Evolutionary conservation across 2,797 vertebrate species (phyloP).

Genomic region (Xiphorhynchus erythropygius): DNA sequence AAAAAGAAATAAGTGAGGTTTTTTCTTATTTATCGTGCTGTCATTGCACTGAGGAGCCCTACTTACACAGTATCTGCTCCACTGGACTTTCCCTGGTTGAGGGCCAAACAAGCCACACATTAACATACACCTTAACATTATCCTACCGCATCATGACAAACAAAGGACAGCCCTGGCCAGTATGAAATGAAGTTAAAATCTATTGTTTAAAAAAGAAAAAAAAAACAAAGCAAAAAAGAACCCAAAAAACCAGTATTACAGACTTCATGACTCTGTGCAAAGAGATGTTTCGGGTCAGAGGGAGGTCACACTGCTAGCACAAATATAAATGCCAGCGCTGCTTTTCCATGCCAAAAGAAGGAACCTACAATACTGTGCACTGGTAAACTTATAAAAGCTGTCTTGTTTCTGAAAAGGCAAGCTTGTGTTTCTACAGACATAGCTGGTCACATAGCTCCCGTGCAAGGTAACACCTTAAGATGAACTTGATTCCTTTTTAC

Average conservation of each 20-base stretch:
- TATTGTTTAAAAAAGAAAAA: not conserved
- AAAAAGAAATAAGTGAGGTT: not conserved
- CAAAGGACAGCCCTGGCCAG: not conserved
- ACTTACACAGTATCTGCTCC: not conserved
- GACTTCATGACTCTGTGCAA: not conserved
- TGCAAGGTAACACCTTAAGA: not conserved
- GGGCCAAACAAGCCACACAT: not conserved
- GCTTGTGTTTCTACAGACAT: not conserved
- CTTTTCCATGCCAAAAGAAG: not conserved
- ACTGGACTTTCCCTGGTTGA: not conserved
- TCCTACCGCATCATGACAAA: not conserved
- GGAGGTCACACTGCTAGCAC: not conserved
- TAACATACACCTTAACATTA: not conserved
- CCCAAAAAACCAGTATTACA: not conserved
- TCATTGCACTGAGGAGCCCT: not conserved
- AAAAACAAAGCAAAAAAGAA: not conserved
- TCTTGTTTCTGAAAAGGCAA: not conserved
- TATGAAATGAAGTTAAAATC: not conserved
- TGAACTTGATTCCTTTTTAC: not conserved
- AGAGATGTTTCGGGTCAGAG: not conserved
- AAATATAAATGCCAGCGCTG: not conserved
- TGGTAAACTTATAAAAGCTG: not conserved
- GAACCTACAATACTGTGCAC: not conserved
- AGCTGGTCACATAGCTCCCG: not conserved
- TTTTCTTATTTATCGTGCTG: not conserved